Evolutionary conservation across 2,797 vertebrate species (phyloP), one percentile per base, ranked within the genome.

Genomic region (Taeniopygia guttata): DNA sequence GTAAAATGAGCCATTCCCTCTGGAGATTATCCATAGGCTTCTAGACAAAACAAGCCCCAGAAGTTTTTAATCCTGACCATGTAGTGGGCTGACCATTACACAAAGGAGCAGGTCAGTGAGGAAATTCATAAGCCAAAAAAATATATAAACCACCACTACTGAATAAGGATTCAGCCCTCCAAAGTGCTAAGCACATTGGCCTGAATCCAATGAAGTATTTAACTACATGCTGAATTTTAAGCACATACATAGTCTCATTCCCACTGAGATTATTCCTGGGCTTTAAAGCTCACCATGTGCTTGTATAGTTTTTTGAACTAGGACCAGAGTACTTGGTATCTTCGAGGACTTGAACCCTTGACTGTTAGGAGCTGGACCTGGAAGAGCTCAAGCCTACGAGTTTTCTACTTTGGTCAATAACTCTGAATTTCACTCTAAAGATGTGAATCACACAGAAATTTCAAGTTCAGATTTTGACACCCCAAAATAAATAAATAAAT

Each of bases 211-310:
- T 56, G 67, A 84, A 59, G 45, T 72, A 93, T 36, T 94, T 89
- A 96, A 90, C 63, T 94, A 81, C 79, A 78, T 69, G 82, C 89
- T 96, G 93, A 94, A 97, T 92, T 95, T 96, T 93, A 97, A 94
- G 79, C 64, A 89, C 62, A 75, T 87, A 59, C 87, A 94, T 90
- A 96, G 83, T 90, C 89, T 90, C 90, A 85, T 92, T 96, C 76
- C 89, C 89, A 79, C 67, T 95, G 66, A 94, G 88, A 94, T 90
- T 95, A 92, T 89, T 87, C 77, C 43, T 2, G 2, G 66, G 45
- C n/a, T 92, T 93, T 87, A 89, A 94, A 84, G 16, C 87, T 87
- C 54, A 82, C 54, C 32, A 60, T 89, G 67, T 74, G 60, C 66
- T 92, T 86, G 48, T 42, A 52, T 2, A 63, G 52, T 17, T 43